A percentile compares a stretch with the other conserved stretches of the same genome.
Evolutionary conservation across 2,113 vertebrate genomes (phyloP).

Genomic region (Tachycineta bicolor): DNA sequence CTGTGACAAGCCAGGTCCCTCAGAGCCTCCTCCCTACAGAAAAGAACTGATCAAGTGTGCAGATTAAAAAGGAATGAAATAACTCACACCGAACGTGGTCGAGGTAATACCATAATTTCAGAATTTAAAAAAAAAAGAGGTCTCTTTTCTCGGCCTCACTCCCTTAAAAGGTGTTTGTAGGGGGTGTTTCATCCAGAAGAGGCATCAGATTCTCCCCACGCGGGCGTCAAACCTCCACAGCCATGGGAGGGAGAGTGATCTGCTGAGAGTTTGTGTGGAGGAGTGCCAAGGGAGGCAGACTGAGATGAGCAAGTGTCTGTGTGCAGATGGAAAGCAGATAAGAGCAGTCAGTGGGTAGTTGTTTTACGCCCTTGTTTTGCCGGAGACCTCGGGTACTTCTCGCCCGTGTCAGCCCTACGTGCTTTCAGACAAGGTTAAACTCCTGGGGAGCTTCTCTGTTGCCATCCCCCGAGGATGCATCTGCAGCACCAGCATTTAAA

Average conservation of each 20-base stretch:
- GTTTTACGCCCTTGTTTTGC: neutral
- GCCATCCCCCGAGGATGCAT: fast-evolving
- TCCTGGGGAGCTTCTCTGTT: neutral
- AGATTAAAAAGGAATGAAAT: neutral
- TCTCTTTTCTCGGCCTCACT: neutral
- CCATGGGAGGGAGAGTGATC: neutral
- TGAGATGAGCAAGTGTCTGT: neutral
- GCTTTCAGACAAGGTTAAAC: neutral
- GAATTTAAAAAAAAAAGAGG: neutral
- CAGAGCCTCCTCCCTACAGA: neutral
- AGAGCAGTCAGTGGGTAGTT: neutral
- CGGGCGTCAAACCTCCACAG: neutral
- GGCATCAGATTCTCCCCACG: neutral
- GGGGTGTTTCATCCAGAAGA: neutral
- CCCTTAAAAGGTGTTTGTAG: neutral
- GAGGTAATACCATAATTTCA: neutral
- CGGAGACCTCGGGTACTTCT: neutral
- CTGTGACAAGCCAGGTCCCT: neutral
- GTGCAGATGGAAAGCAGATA: neutral
- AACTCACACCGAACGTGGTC: neutral
- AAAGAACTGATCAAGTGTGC: neutral
- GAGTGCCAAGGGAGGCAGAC: neutral
- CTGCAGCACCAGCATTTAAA: neutral
- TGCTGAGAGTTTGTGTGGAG: neutral
- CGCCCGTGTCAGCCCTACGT: fast-evolving